A percentile compares a stretch with the other conserved stretches of the same genome.
Conservation (phyloP, 2,797 vertebrate species). For the Borostomias antarcticus region DNA sequence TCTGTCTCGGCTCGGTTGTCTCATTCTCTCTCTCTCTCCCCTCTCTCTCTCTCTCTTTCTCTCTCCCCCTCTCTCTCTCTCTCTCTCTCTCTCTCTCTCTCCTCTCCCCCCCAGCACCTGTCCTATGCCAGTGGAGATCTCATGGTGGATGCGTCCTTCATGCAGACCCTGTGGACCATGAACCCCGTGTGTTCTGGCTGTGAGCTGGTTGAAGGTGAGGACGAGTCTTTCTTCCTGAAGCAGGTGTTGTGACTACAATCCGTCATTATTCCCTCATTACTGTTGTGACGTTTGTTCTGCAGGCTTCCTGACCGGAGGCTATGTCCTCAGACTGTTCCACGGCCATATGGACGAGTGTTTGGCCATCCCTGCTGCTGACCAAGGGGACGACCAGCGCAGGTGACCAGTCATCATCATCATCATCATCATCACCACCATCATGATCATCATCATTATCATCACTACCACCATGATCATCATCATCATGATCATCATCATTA, state of each 20-base stretch:
- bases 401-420: conserved; percentile 39
- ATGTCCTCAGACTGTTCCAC: conserved; percentile 90
- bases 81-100: not conserved
- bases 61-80: not conserved
- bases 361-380: conserved; percentile 86
- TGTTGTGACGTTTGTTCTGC: not conserved
- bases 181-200: conserved; percentile 92
- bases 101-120: conserved; percentile 79
- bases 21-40: not conserved
- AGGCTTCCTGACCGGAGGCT: conserved; percentile 90
- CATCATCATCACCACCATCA: not conserved
- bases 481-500: too few relatives aligned
- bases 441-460: too few relatives aligned
- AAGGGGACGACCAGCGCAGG: conserved; percentile 91
- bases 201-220: conserved; percentile 86
- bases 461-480: too few relatives aligned
- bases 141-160: conserved; percentile 95
- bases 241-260: not conserved
- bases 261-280: not conserved
- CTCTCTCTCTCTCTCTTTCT: too few relatives aligned
- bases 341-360: conserved; percentile 97
- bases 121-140: conserved; percentile 93
- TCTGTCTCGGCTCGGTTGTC: conserved; percentile 76
- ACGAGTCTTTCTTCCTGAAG: conserved; percentile 3
- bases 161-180: conserved; percentile 98